Base-by-base conservation (phyloP, 2,797 vertebrate species). In the Myotis planiceps region DNA sequence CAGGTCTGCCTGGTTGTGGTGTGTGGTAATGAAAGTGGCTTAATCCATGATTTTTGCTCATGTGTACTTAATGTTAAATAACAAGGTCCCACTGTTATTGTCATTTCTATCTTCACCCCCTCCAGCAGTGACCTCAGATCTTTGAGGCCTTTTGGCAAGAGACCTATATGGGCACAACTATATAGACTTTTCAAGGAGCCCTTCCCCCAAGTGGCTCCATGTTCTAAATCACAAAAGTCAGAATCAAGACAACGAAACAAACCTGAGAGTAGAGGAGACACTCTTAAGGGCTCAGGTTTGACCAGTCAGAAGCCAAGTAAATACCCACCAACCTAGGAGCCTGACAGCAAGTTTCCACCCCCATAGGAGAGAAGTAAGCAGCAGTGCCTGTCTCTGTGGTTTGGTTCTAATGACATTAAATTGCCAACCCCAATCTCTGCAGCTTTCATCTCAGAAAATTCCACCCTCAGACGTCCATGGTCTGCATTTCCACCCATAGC, bases 381-480 rank as follows among this genome's bases (percentile, higher is more conserved):
- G 18, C 34, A 37, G 3, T 1, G 6, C 79, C 88, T 3, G 10
- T 71, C 88, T 81, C 2, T 83, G 68, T 75, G 96, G 66, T 90
- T 87, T 86, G 75, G 23, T 93, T 91, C 32, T 83, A 89, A 92
- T 69, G 86, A 53, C 91, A 76, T 82, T 72, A 85, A 89, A 80
- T 95, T 96, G 76, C 80, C 65, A 81, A 7, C 63, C 81, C 58
- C 63, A 51, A 37, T 95, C 81, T 89, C 27, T 27, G n/a, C 12
- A 84, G 86, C 45, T 92, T 91, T 94, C 91, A 94, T 93, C 92
- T 97, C 45, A 39, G 65, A 88, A 90, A 74, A 71, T 16, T 37
- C 83, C 29, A 80, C 83, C 84, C 37, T 84, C 60, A 18, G 71
- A 91, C 89, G 60, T 45, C 37, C 53, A 47, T 29, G 39, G 79